Conservation (phyloP, 2,888 invertebrate genomes). For the Bellardia pandia region DNA sequence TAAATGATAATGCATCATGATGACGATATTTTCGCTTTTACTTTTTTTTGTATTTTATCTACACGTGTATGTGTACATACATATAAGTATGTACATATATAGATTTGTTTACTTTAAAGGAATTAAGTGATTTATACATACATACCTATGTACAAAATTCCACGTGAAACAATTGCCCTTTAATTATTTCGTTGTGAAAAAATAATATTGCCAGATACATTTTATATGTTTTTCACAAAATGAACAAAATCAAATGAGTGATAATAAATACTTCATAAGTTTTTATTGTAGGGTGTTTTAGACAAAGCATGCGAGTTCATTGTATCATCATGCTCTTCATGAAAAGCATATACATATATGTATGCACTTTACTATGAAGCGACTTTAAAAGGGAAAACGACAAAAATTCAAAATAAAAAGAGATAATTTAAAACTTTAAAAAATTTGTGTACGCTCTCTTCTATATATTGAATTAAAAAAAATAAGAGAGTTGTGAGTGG, state of each 20-base stretch:
- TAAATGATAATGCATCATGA: neutral
- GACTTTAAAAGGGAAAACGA: neutral
- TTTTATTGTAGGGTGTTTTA: constrained; percentile 14
- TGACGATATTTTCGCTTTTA: neutral
- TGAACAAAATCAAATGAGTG: too few relatives aligned
- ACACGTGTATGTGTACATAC: neutral
- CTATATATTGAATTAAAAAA: neutral
- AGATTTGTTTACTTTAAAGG: constrained; percentile 4
- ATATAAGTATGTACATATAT: too few relatives aligned
- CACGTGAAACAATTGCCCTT: too few relatives aligned
- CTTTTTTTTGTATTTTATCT: neutral
- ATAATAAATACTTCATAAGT: neutral
- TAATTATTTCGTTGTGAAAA: too few relatives aligned
- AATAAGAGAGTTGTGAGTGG: constrained; percentile 1
- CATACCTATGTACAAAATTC: too few relatives aligned
- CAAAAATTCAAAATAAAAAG: neutral
- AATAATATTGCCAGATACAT: too few relatives aligned
- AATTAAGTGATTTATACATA: neutral
- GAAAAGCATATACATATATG: neutral
- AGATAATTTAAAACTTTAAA: constrained; percentile 2
- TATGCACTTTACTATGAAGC: too few relatives aligned
- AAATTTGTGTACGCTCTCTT: neutral
- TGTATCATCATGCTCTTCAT: constrained; percentile 17
- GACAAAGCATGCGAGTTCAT: constrained; percentile 25
- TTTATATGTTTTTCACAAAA: too few relatives aligned